Percentiles rank a stretch among this genome's conserved stretches.
These are phyloP conservation scores for Esox lucius DNA, from an alignment of 2,797 vertebrate genomes.

Conservation along the genomic window DNA sequence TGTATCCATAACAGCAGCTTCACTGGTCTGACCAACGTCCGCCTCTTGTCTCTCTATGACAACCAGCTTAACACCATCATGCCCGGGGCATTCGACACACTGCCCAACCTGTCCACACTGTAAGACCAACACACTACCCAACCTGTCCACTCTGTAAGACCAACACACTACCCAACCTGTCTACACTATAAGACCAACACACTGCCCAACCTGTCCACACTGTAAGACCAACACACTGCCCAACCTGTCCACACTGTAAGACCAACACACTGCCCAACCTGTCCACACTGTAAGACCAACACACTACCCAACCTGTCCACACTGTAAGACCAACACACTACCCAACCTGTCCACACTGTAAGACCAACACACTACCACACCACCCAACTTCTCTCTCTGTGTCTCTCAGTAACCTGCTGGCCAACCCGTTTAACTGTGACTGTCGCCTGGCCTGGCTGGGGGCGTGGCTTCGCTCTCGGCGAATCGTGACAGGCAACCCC, in stretches of 20 bases:
- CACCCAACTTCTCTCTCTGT: neutral
- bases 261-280: neutral
- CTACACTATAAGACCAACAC: neutral
- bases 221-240: neutral
- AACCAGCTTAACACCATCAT: constrained; percentile 92
- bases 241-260: neutral
- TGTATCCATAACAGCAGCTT: constrained; percentile 98
- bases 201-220: neutral
- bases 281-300: constrained; percentile 76
- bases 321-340: constrained; percentile 1
- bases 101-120: constrained; percentile 85
- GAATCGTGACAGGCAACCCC: constrained; percentile 94
- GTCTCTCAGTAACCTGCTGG: constrained; percentile 85
- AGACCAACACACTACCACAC: neutral
- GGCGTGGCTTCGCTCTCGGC: constrained; percentile 90
- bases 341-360: neutral
- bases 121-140: constrained; percentile 33
- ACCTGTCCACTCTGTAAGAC: constrained; percentile 25
- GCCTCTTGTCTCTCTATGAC: constrained; percentile 94
- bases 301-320: neutral
- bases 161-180: neutral
- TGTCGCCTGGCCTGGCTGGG: constrained; percentile 95
- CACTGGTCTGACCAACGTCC: constrained; percentile 87
- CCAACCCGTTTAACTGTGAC: constrained; percentile 95
- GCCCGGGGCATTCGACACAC: constrained; percentile 90